Percentiles rank a stretch among this genome's conserved stretches.
Conservation (phyloP, 2,113 vertebrate species). For the Paratilapia polleni region DNA sequence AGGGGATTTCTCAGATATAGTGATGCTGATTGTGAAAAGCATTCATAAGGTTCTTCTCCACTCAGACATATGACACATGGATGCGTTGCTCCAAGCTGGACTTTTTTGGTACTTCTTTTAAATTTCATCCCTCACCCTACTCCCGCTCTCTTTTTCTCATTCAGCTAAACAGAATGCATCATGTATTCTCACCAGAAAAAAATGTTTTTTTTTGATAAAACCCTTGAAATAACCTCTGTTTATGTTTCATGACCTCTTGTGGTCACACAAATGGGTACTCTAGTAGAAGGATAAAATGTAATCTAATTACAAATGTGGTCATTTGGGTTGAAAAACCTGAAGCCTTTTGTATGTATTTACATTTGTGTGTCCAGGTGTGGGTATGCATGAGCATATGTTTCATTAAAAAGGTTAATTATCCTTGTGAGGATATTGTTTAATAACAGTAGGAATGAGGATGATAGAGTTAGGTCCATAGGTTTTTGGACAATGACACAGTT, state of each 20-base stretch:
- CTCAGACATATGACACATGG: neutral
- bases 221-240: neutral
- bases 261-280: neutral
- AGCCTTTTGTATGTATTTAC: neutral
- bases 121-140: neutral
- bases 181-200: neutral
- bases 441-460: neutral
- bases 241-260: neutral
- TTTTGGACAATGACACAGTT: neutral
- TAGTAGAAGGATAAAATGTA: neutral
- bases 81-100: neutral
- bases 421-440: neutral
- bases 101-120: neutral
- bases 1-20: conserved; percentile 3
- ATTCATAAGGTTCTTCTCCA: neutral
- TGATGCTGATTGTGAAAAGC: conserved; percentile 31
- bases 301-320: too few relatives aligned
- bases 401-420: neutral
- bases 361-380: neutral
- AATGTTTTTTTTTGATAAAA: neutral
- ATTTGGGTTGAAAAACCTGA: neutral
- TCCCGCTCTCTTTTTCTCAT: neutral
- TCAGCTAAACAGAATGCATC: neutral
- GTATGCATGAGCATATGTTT: neutral
- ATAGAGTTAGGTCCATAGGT: neutral